phyloP scores from a whole-genome alignment of 1,140 invertebrate genomes.

The Lordiphosa collinella region DNA sequence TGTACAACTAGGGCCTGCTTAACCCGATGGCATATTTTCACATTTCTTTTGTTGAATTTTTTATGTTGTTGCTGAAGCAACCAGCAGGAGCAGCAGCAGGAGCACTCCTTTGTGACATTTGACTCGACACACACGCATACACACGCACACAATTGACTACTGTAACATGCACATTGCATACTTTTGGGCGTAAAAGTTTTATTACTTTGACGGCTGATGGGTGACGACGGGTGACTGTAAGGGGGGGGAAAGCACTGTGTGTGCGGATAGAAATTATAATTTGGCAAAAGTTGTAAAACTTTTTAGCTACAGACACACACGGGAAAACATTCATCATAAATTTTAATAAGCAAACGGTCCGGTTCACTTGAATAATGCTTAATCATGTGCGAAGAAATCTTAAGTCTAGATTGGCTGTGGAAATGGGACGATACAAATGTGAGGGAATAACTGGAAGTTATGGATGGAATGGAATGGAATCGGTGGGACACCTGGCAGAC shows the following conservation, averaged over 20 bases:
- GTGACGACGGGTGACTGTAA: not conserved
- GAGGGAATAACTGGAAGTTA: no score
- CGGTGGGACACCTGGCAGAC: no score
- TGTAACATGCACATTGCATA: slow-evolving; percentile 65
- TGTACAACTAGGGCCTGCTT: slow-evolving; percentile 20
- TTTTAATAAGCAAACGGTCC: slow-evolving; percentile 53
- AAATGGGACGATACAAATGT: not conserved
- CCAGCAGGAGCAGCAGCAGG: slow-evolving; percentile 28
- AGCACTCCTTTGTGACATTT: slow-evolving; percentile 65
- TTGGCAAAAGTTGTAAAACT: slow-evolving; percentile 63
- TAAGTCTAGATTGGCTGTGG: not conserved
- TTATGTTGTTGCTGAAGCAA: slow-evolving; percentile 56
- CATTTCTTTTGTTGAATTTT: slow-evolving; percentile 52
- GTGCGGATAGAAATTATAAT: slow-evolving; percentile 53
- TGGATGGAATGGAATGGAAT: no score
- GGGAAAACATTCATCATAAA: slow-evolving; percentile 51
- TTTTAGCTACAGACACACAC: slow-evolving; percentile 24
- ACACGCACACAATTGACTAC: slow-evolving; percentile 39
- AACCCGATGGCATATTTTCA: slow-evolving; percentile 49
- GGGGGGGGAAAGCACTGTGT: not conserved
- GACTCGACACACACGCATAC: slow-evolving; percentile 42
- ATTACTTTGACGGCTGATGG: slow-evolving; percentile 34
- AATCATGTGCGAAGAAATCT: slow-evolving; percentile 38
- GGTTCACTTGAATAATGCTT: slow-evolving; percentile 25
- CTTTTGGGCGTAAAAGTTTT: slow-evolving; percentile 63